Conservation (phyloP, 2,797 vertebrate genomes). For the Molossus molossus region DNA sequence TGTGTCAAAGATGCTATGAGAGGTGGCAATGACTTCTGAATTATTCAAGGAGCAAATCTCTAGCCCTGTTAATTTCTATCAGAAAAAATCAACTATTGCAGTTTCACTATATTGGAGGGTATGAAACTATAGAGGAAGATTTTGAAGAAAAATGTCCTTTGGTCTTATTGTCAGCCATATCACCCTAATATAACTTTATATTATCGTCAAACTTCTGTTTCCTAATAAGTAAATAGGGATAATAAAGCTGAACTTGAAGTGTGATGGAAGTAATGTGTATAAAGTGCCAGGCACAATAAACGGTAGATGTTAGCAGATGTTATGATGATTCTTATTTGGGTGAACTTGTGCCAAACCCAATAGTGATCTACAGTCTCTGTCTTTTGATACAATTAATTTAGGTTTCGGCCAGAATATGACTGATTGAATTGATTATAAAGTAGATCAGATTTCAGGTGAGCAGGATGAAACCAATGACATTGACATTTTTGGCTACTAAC, state of each 20-base stretch:
- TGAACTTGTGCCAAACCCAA: not conserved
- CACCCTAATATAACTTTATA: not conserved
- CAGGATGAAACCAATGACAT: conserved; percentile 49
- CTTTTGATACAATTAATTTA: not conserved
- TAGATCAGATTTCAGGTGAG: conserved; percentile 11
- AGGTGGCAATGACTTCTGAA: not conserved
- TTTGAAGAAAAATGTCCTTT: not conserved
- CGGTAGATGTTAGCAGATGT: not conserved
- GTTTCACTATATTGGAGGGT: not conserved
- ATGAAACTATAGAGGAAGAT: not conserved
- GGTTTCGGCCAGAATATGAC: not conserved
- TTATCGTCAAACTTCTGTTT: not conserved
- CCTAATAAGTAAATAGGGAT: not conserved
- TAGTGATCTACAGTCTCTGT: not conserved
- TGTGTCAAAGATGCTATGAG: not conserved
- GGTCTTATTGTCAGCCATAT: not conserved
- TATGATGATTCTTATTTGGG: not conserved
- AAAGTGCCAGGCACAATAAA: not conserved
- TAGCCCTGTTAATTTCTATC: not conserved
- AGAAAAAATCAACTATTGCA: not conserved
- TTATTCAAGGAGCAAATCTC: not conserved
- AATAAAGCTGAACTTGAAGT: not conserved
- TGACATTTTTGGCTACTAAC: not conserved
- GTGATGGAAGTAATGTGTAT: not conserved
- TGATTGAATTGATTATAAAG: conserved; percentile 39